Base-by-base conservation (phyloP, 2,888 invertebrate species). In the Chromoteleia sp. region DNA sequence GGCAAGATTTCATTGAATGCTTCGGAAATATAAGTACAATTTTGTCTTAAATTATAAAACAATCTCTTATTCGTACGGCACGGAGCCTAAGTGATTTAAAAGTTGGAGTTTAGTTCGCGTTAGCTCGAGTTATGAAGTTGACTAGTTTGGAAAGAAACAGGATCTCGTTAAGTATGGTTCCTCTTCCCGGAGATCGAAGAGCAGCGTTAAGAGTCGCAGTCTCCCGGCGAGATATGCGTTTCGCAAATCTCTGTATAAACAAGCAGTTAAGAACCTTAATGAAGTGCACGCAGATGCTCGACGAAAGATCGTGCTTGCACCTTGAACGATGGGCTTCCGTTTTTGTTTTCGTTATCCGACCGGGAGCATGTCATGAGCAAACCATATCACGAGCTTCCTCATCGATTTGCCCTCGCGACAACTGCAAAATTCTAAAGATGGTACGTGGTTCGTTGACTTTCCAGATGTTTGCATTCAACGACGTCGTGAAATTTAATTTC, bases 211-310 rank as follows among this genome's bases (percentile, higher is more conserved):
- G 74, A 45, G 67, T 61, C 67, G 21, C 41, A 30, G 68, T 39
- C 41, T 52, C 54, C 17, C 4, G 39, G 41, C 61, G 74, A 65
- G 75, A 75, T 71, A 50, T 75, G 70, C 63, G 33, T 75, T 54
- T 59, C 48, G 33, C 63, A 50, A 81, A 81, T 74, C 75, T 70
- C 12, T 70, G 70, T 71, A 81, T 75, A 81, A 76, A 59, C 81
- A 81, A 76, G 54, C 39, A 76, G 52, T 76, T 81, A 81, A 81
- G 71, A 81, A 61, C 76, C 71, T 81, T 81, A 81, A 81, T 70
- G 81, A 81, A 81, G 76, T 81, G 17, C 63, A 73, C 59, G 81
- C 39, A 36, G 76, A 59, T 67, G 14, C 59, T 58, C 61, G 52
- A 67, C 45, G 58, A 29, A 43, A 39, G 61, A 61, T 76, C 81